Evolutionary conservation across 2,888 invertebrate species (phyloP), one percentile per base, ranked within the genome.

Genomic region (Rhorus exstirpatorius): DNA sequence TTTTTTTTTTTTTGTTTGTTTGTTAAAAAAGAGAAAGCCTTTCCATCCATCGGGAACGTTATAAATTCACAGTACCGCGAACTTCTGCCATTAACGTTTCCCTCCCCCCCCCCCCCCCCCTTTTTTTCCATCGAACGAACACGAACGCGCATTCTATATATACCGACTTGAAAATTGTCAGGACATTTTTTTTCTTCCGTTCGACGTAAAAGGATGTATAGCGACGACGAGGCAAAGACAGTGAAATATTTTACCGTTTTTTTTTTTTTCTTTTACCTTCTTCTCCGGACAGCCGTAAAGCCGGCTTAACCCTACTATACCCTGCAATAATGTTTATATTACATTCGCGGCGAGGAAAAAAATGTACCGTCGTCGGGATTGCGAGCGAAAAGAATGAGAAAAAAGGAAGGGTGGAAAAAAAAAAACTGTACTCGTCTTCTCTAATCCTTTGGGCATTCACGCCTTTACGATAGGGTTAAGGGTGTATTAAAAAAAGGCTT

Each of bases 231-330:
- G 21, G 55, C 19, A 79, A 82, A 83, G 75, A 71, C 60, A 67
- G 72, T 63, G 74, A 85, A 84, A 82, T 44, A 71, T 85, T 85
- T 84, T 83, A 85, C 85, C 83, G 81, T 82, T 79, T 83, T 81
- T 79, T 83, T 83, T 60, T 70, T 41, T 10, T 12, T n/a, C 8
- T 70, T 41, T 10, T 12, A 10, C 8, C 35, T 51, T 10, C 26
- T 19, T 38, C 41, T 49, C 21, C 38, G 19, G 46, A 74, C 55
- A 61, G 65, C 78, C 80, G 71, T 79, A 79, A 71, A 83, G 70
- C 49, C 58, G 55, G 71, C 55, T 77, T 81, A 81, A 79, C 72
- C 81, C 81, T 72, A 68, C n/a, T 67, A 74, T 53, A 71, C 14
- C 21, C 24, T 12, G 44, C 68, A 44, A 61, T 67, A 70, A 77